Conservation (phyloP, 2,797 vertebrate species). For the Phoebastria nigripes region DNA sequence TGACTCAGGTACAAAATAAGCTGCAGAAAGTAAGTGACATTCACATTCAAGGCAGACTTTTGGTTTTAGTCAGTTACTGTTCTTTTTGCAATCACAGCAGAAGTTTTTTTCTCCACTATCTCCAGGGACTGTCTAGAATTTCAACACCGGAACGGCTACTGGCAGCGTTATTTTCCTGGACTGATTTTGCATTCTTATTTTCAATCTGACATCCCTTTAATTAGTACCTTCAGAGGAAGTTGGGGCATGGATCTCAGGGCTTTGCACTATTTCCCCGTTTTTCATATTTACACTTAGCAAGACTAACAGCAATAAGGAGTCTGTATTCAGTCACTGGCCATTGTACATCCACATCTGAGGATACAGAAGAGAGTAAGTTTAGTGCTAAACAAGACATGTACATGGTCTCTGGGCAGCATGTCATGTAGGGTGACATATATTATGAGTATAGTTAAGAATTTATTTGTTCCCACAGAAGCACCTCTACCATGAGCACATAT, state of each 20-base stretch:
- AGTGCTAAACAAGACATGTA: neutral
- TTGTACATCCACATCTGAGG: neutral
- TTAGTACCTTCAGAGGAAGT: neutral
- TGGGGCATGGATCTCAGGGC: neutral
- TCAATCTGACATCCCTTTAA: neutral
- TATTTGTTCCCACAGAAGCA: neutral
- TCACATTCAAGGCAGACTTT: neutral
- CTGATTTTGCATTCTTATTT: neutral
- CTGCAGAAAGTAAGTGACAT: neutral
- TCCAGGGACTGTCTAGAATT: neutral
- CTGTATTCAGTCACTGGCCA: neutral
- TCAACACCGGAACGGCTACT: neutral
- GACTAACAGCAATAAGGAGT: neutral
- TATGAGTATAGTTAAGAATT: neutral
- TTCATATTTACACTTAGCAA: neutral
- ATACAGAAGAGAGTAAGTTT: neutral
- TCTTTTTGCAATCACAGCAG: neutral
- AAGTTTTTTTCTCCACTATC: neutral
- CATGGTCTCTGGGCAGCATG: neutral
- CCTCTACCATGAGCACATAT: neutral
- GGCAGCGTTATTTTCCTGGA: neutral
- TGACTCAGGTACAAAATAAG: neutral
- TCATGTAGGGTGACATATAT: neutral
- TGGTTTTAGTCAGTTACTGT: neutral
- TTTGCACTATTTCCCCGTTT: neutral